Evolutionary conservation across 2,113 vertebrate genomes (phyloP).

Genomic region (Tichodroma muraria): DNA sequence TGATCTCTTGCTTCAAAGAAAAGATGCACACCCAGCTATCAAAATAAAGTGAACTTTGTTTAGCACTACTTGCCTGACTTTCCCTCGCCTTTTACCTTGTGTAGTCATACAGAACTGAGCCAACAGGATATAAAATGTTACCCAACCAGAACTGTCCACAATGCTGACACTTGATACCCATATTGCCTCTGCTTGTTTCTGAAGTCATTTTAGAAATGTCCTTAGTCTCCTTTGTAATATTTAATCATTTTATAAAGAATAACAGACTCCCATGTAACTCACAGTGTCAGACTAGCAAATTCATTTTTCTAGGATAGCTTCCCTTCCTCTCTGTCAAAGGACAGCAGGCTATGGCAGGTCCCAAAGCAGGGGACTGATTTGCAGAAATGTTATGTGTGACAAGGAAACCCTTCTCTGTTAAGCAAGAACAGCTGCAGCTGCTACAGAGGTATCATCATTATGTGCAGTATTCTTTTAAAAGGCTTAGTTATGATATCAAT

Average conservation of each 20-base stretch:
- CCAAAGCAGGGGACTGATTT: background rate
- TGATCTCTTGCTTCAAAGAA: conserved; percentile 15
- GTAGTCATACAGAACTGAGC: background rate
- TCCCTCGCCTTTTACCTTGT: background rate
- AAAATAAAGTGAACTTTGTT: conserved; percentile 35
- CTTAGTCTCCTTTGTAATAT: background rate
- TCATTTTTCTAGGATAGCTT: background rate
- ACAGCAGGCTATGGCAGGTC: background rate
- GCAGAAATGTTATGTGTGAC: background rate
- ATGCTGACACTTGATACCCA: background rate
- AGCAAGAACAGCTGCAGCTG: background rate
- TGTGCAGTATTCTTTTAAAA: background rate
- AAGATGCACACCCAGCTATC: conserved; percentile 10
- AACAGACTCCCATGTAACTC: background rate
- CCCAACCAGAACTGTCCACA: conserved; percentile 16
- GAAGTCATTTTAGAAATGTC: background rate
- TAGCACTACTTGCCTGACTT: background rate
- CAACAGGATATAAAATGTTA: conserved; percentile 47
- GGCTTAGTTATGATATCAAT: background rate
- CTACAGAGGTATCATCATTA: background rate
- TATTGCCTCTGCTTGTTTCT: background rate
- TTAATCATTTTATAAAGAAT: background rate
- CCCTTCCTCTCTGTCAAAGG: background rate
- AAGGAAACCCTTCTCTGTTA: background rate
- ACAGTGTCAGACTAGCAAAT: background rate